Evolutionary conservation across 2,113 vertebrate genomes (phyloP).

Genomic region (Sterrhoptilus dennistouni): DNA sequence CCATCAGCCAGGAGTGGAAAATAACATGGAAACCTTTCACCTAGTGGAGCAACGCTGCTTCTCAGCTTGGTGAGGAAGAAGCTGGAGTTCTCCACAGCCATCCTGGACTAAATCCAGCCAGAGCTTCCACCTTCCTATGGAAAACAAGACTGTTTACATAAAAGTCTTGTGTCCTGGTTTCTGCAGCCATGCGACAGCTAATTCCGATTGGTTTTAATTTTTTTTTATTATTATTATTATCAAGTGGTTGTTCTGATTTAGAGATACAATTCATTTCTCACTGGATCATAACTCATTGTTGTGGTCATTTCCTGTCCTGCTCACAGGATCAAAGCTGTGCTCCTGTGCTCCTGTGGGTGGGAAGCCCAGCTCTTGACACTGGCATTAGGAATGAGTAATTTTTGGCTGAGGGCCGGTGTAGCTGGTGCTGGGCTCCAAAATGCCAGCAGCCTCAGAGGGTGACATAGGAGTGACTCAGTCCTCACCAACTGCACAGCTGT

Average conservation of each 20-base stretch:
- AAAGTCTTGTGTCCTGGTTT: fast-evolving
- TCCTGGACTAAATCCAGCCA: neutral
- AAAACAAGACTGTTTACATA: neutral
- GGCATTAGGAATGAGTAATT: neutral
- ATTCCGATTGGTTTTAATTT: neutral
- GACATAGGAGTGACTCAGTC: fast-evolving
- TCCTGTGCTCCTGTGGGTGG: neutral
- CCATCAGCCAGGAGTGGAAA: neutral
- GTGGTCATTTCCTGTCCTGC: neutral
- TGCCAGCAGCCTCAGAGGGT: fast-evolving
- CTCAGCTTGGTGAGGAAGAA: neutral
- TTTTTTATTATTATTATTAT: neutral
- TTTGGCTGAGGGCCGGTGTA: neutral
- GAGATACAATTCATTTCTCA: neutral
- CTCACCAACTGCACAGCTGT: neutral
- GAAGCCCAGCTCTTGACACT: neutral
- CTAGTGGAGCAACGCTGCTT: neutral
- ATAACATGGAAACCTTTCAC: neutral
- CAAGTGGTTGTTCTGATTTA: neutral
- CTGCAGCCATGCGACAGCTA: neutral
- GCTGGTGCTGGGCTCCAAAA: fast-evolving
- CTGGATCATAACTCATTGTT: neutral
- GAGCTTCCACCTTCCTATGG: neutral
- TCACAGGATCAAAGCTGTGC: neutral
- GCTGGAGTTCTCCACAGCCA: neutral